These are phyloP conservation scores for Clanis bilineata DNA, from an alignment of 2,888 invertebrate genomes.

Conservation along the genomic window DNA sequence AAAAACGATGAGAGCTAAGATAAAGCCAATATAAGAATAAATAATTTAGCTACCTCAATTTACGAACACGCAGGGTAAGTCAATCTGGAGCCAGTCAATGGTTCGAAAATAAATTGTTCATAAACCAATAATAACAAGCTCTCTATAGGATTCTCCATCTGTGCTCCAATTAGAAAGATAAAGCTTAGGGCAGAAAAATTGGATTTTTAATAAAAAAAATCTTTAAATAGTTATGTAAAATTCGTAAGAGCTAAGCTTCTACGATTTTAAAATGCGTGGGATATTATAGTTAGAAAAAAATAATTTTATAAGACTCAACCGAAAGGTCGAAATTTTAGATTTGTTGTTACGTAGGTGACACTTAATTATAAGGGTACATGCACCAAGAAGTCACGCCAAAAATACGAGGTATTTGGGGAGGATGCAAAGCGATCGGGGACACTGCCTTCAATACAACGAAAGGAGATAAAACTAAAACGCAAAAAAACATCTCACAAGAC, in stretches of 20 bases:
- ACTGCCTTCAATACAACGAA: slow-evolving; percentile 82
- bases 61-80: slow-evolving; percentile 49
- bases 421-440: slow-evolving; percentile 83
- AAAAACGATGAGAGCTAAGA: slow-evolving; percentile 22
- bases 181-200: slow-evolving; percentile 58
- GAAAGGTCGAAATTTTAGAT: slow-evolving; percentile 44
- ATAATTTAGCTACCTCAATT: slow-evolving; percentile 46
- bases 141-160: slow-evolving; percentile 59
- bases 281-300: slow-evolving; percentile 49
- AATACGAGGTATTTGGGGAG: slow-evolving; percentile 66
- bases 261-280: slow-evolving; percentile 57
- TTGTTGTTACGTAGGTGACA: slow-evolving; percentile 50
- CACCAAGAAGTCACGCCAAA: slow-evolving; percentile 83
- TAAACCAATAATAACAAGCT: slow-evolving; percentile 68
- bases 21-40: slow-evolving; percentile 45
- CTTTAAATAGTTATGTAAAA: slow-evolving; percentile 48
- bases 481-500: slow-evolving; percentile 66
- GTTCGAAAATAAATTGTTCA: slow-evolving; percentile 45
- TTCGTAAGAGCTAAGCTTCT: slow-evolving; percentile 67
- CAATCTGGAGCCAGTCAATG: slow-evolving; percentile 49
- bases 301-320: slow-evolving; percentile 34
- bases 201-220: slow-evolving; percentile 43
- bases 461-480: slow-evolving; percentile 68
- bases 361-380: slow-evolving; percentile 73
- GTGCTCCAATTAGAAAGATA: slow-evolving; percentile 66